phyloP scores from a whole-genome alignment of 2,888 invertebrate species.

The Elmis aenea region DNA sequence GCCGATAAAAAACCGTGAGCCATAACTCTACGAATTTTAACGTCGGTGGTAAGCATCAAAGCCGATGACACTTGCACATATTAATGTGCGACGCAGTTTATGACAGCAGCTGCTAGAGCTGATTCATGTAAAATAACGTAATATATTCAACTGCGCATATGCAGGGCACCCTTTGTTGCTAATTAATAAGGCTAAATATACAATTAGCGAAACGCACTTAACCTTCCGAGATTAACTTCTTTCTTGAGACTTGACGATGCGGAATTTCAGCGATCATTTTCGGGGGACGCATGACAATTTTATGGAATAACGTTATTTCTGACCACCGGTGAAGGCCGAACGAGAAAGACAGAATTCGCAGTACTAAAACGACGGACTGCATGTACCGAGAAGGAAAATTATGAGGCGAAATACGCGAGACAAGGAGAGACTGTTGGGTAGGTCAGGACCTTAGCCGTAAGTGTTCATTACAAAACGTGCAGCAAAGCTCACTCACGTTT shows the following conservation, averaged over 20 bases:
- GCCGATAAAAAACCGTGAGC: too few species aligned
- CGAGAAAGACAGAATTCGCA: conserved; percentile 5
- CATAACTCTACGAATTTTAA: too few species aligned
- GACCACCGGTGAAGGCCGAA: conserved; percentile 12
- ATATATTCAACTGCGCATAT: conserved; percentile 22
- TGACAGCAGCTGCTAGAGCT: conserved; percentile 20
- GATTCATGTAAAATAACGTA: conserved; percentile 27
- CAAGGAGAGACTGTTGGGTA: conserved; percentile 12
- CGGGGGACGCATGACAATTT: conserved; percentile 13
- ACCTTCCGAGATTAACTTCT: too few species aligned
- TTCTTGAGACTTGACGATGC: too few species aligned
- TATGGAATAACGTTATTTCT: conserved; percentile 6
- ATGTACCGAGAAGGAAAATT: conserved; percentile 8
- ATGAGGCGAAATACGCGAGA: neutral
- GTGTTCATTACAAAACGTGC: conserved; percentile 20
- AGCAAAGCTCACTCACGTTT: conserved; percentile 19
- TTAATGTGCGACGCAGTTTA: conserved; percentile 23
- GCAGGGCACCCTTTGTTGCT: conserved; percentile 20
- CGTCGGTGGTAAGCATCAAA: too few species aligned
- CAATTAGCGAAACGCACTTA: conserved; percentile 17
- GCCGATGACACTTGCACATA: conserved; percentile 20
- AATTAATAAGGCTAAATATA: conserved; percentile 20
- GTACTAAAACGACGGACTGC: too few species aligned
- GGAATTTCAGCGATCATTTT: too few species aligned
- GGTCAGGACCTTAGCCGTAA: conserved; percentile 20